phyloP scores from a whole-genome alignment of 2,113 vertebrate genomes.

The Epinephelus moara region DNA sequence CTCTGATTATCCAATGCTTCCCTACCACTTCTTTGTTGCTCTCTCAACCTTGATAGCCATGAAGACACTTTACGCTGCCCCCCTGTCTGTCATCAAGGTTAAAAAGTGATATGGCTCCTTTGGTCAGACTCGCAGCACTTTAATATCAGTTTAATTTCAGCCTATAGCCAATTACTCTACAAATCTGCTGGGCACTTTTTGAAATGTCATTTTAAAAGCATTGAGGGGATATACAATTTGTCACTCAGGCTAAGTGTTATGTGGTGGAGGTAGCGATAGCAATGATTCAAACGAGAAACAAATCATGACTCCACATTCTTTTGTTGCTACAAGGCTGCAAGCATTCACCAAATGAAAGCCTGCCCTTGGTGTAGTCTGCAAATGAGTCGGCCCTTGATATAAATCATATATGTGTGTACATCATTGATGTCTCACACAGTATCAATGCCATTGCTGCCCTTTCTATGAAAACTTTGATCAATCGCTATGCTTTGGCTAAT shows the following conservation, averaged over 20 bases:
- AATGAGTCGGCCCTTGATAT: constrained; percentile 34
- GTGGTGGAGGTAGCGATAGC: neutral
- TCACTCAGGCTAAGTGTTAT: constrained; percentile 13
- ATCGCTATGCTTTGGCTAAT: constrained; percentile 38
- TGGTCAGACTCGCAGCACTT: constrained; percentile 34
- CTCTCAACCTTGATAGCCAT: constrained; percentile 14
- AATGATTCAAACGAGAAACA: constrained; percentile 27
- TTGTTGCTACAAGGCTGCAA: constrained; percentile 31
- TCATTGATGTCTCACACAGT: constrained; percentile 38
- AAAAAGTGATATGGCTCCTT: constrained; percentile 37
- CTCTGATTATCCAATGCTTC: constrained; percentile 10
- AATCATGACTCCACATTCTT: constrained; percentile 16
- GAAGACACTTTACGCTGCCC: constrained; percentile 11
- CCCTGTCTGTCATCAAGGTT: constrained; percentile 46
- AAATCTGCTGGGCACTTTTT: constrained; percentile 15
- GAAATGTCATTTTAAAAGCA: constrained; percentile 28
- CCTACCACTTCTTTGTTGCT: constrained; percentile 16
- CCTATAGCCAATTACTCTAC: constrained; percentile 24
- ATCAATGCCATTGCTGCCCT: constrained; percentile 47
- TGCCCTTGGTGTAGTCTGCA: constrained; percentile 26
- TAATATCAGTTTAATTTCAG: constrained; percentile 43
- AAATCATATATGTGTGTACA: constrained; percentile 39
- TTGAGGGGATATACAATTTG: neutral
- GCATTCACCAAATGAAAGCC: constrained; percentile 40
- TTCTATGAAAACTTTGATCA: constrained; percentile 54